Evolutionary conservation across 2,113 vertebrate genomes (phyloP).

Genomic region (Catharus fuscescens): DNA sequence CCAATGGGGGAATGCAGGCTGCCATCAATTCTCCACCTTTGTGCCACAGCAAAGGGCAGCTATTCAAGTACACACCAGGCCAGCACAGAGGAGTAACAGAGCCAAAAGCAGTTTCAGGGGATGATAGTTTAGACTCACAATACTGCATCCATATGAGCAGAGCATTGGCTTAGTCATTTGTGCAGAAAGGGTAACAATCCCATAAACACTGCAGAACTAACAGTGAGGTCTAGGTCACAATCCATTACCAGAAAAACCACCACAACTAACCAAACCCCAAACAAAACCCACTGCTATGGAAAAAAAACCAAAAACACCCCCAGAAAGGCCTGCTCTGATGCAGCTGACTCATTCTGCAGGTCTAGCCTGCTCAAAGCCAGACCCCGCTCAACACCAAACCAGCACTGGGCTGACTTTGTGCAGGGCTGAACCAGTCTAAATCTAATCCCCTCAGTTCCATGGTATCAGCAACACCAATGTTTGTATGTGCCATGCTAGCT

Average conservation of each 20-base stretch:
- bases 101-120: neutral
- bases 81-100: neutral
- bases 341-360: neutral
- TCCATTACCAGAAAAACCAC: neutral
- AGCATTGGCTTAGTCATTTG: neutral
- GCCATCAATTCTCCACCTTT: neutral
- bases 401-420: neutral
- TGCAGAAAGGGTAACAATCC: neutral
- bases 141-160: neutral
- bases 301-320: neutral
- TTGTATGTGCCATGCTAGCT: neutral
- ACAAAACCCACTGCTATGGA: neutral
- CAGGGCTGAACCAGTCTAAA: neutral
- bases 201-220: neutral
- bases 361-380: neutral
- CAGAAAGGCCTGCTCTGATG: neutral
- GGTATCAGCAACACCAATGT: neutral
- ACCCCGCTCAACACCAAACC: neutral
- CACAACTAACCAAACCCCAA: neutral
- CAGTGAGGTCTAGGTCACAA: neutral
- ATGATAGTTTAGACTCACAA: neutral
- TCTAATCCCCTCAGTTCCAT: accelerated
- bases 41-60: neutral
- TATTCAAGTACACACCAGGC: neutral
- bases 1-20: neutral